A percentile compares a stretch with the other conserved stretches of the same genome.
phyloP scores from a whole-genome alignment of 2,113 vertebrate genomes.

The Poicephalus meyeri region DNA sequence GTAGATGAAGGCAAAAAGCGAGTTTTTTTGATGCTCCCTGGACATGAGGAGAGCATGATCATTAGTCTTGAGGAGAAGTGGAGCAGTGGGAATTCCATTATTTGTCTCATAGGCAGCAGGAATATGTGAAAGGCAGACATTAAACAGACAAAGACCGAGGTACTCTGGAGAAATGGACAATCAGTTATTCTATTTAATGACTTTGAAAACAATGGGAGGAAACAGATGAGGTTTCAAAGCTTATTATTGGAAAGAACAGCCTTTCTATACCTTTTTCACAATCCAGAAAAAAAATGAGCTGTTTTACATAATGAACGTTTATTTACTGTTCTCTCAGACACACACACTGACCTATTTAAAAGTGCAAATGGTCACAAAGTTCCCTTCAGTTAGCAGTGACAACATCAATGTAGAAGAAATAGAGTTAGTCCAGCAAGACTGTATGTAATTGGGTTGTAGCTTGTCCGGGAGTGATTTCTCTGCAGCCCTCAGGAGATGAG shows the following conservation, averaged over 20 bases:
- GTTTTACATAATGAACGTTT: slow-evolving; percentile 7
- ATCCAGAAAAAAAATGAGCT: not conserved
- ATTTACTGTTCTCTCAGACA: not conserved
- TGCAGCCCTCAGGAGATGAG: not conserved
- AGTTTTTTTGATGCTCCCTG: not conserved
- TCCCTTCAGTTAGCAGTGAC: slow-evolving; percentile 14
- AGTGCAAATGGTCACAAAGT: slow-evolving; percentile 31
- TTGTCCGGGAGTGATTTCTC: not conserved
- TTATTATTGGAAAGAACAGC: not conserved
- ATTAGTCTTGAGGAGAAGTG: slow-evolving; percentile 21
- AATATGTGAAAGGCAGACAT: not conserved
- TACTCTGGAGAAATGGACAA: slow-evolving; percentile 1
- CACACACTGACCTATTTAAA: slow-evolving; percentile 33
- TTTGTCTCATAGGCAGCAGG: slow-evolving; percentile 2
- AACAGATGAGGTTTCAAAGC: slow-evolving; percentile 21
- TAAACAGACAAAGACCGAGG: not conserved
- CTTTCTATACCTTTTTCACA: not conserved
- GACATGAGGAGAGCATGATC: not conserved
- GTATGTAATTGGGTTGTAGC: not conserved
- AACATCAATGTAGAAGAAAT: slow-evolving; percentile 37
- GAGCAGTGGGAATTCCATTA: slow-evolving; percentile 25
- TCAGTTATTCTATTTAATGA: slow-evolving; percentile 5
- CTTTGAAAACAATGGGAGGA: slow-evolving; percentile 19
- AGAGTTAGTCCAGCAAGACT: slow-evolving; percentile 30
- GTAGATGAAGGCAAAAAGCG: not conserved